Conservation (phyloP, 2,797 vertebrate genomes). For the Lacerta bilineata region DNA sequence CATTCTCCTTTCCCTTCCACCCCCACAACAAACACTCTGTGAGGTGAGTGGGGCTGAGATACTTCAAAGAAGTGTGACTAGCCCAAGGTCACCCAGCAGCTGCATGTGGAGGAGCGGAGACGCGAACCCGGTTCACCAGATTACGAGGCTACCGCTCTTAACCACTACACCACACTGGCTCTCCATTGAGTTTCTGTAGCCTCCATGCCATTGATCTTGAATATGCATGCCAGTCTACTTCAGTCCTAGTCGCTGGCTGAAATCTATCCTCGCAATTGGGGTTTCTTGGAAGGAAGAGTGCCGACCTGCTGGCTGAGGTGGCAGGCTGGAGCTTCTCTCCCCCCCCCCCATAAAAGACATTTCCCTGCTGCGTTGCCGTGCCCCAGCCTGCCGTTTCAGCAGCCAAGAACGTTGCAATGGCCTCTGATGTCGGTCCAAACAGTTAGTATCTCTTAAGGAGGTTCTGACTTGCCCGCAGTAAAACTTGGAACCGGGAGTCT, state of each 20-base stretch:
- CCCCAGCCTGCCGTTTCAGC: background rate
- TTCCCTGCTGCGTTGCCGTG: background rate
- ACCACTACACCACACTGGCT: too few relatives aligned
- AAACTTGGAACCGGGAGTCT: background rate
- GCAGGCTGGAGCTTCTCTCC: background rate
- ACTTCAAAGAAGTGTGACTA: too few relatives aligned
- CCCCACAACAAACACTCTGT: too few relatives aligned
- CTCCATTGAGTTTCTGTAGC: background rate
- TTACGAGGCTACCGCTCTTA: too few relatives aligned
- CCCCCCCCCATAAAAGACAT: background rate
- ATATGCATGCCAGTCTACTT: background rate
- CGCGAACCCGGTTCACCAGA: too few relatives aligned
- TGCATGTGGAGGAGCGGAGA: too few relatives aligned
- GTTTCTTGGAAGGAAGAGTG: background rate
- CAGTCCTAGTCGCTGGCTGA: background rate
- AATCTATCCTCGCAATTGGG: background rate
- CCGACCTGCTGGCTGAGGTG: background rate
- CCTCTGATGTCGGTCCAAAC: conserved; percentile 22
- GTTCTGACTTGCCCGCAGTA: conserved; percentile 21
- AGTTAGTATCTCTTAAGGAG: conserved; percentile 1
- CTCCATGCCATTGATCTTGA: background rate
- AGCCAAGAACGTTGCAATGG: conserved; percentile 22
- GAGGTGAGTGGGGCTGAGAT: too few relatives aligned
- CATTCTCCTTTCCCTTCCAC: too few relatives aligned
- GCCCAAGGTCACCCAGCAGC: too few relatives aligned